Base-by-base conservation (phyloP, 2,888 invertebrate species). In the Sphaerophoria taeniata region DNA sequence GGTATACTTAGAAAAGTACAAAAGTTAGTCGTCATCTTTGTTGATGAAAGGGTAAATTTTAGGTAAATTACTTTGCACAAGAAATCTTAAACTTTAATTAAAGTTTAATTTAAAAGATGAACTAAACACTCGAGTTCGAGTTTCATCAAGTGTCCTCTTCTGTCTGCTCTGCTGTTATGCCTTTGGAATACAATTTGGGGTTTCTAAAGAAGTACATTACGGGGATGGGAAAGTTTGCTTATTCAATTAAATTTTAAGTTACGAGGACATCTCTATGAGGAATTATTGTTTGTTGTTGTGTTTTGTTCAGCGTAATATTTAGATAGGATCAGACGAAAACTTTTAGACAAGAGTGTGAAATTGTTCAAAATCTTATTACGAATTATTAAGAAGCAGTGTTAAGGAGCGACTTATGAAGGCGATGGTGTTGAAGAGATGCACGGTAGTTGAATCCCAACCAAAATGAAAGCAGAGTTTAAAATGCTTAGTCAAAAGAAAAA, bases 21-120 rank as follows among this genome's bases (percentile, higher is more conserved):
- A 14, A 69, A 63, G 53, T 49, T 31, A 14, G 60, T 61, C 16
- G 58, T 58, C 36, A 63, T 73, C n/a, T 63, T 51, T 67, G 56
- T 70, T 56, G 56, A 74, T 56, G 69, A 69, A 24, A 51, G 43
- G 49, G 24, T 24, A 56, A 53, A 58, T 69, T 53, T 72, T 63
- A 58, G 67, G 49, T 49, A 67, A 67, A 74, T 58, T 43, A 78
- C 70, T 65, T 74, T 78, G 34, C 39, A 56, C 49, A 78, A 74
- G 74, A 70, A 74, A 74, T 63, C 70, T 74, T 33, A 53, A 83
- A 78, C 63, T 78, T 61, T 72, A 78, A 78, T 83, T 70, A 65
- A 69, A 70, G 49, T 56, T 43, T 56, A 70, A 70, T 75, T 39
- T 51, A 45, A 16, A 24, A 47, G 9, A 16, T 34, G 45, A 43